Percentiles rank a stretch among this genome's conserved stretches.
Evolutionary conservation across 2,113 vertebrate species (phyloP).

Genomic region (Donacobius atricapilla): DNA sequence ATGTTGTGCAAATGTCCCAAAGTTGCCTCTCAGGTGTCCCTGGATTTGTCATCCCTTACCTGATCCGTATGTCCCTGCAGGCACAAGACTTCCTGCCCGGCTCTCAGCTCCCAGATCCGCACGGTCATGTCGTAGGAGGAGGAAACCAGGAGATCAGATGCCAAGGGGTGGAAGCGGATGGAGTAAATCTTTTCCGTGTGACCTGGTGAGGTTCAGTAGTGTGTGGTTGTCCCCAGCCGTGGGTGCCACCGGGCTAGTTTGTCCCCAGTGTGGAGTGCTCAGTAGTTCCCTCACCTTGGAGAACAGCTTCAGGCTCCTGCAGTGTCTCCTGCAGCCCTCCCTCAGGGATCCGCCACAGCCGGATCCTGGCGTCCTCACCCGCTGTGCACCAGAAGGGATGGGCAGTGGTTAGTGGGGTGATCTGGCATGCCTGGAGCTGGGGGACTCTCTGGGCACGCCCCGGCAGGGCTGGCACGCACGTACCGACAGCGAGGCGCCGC

Average conservation of each 20-base stretch:
- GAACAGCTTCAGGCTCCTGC: constrained; percentile 78
- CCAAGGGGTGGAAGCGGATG: constrained; percentile 87
- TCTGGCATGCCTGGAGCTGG: fast-evolving
- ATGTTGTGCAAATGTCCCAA: neutral
- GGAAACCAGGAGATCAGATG: constrained; percentile 84
- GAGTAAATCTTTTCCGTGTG: constrained; percentile 98
- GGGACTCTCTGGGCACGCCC: constrained; percentile 29
- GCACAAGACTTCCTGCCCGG: constrained; percentile 68
- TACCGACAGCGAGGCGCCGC: constrained; percentile 84
- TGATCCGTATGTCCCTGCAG: constrained; percentile 89
- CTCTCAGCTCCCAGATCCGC: constrained; percentile 84
- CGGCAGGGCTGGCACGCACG: fast-evolving
- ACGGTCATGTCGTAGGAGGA: constrained; percentile 91
- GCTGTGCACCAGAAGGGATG: constrained; percentile 59
- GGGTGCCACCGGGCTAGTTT: fast-evolving
- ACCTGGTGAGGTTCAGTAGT: constrained; percentile 60
- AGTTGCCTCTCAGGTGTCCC: fast-evolving
- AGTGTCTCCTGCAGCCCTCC: constrained; percentile 82
- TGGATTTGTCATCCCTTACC: constrained; percentile 64
- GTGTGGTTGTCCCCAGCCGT: fast-evolving
- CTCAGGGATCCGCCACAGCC: constrained; percentile 84
- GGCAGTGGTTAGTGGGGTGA: neutral
- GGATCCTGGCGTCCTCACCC: constrained; percentile 91
- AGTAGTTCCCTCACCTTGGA: constrained; percentile 77
- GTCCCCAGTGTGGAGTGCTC: fast-evolving